Evolutionary conservation across 2,888 invertebrate species (phyloP).

Genomic region (Gari tellinella): DNA sequence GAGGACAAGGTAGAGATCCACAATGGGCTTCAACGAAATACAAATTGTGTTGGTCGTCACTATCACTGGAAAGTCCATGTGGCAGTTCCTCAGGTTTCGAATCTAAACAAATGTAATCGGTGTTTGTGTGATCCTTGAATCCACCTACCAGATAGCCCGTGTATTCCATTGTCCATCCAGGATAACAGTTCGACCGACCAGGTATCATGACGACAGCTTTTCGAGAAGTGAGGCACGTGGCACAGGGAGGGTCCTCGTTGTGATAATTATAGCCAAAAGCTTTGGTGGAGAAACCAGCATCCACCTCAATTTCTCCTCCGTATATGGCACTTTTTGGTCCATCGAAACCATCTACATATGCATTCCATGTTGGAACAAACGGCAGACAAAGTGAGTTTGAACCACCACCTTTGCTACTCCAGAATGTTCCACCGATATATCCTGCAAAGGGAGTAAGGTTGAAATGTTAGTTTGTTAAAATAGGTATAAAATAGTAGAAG

Average conservation of each 20-base stretch:
- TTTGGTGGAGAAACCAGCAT: neutral
- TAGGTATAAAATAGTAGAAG: too few species aligned
- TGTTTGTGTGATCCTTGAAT: neutral
- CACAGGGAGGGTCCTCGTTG: conserved; percentile 20
- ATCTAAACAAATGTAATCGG: too few species aligned
- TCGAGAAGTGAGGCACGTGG: conserved; percentile 9
- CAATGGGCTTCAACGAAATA: conserved; percentile 14
- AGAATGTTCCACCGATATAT: conserved; percentile 20
- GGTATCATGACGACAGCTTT: conserved; percentile 12
- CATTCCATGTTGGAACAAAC: conserved; percentile 13
- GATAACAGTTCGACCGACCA: conserved; percentile 13
- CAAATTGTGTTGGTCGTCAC: conserved; percentile 14
- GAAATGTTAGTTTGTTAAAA: too few species aligned
- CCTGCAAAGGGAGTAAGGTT: too few species aligned
- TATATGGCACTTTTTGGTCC: neutral
- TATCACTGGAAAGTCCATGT: conserved; percentile 3
- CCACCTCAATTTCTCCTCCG: conserved; percentile 15
- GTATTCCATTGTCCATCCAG: conserved; percentile 24
- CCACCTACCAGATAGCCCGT: conserved; percentile 13
- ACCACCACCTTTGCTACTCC: conserved; percentile 15
- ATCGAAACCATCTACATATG: conserved; percentile 7
- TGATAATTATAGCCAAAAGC: conserved; percentile 8
- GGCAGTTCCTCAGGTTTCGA: conserved; percentile 2
- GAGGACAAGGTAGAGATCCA: too few species aligned
- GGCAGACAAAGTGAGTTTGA: conserved; percentile 19